These are phyloP conservation scores for Macropus fuliginosus DNA, from an alignment of 2,797 vertebrate genomes.

Conservation along the genomic window DNA sequence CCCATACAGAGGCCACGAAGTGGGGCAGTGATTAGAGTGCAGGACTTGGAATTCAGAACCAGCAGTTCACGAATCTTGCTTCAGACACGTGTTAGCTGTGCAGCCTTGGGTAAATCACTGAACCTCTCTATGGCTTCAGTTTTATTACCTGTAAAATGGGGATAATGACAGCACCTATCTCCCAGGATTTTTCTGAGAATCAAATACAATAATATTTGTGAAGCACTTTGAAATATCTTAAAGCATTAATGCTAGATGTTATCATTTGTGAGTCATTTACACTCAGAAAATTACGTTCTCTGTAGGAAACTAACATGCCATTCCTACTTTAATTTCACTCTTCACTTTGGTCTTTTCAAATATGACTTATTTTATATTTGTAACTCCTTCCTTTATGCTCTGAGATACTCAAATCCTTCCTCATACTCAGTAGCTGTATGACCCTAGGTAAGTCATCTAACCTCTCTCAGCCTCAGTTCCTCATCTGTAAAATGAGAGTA, in stretches of 20 bases:
- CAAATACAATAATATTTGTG: neutral
- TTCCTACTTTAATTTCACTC: neutral
- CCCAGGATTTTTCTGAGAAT: neutral
- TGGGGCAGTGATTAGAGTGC: neutral
- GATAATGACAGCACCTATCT: neutral
- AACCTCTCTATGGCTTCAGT: neutral
- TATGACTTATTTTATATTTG: neutral
- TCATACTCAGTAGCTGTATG: neutral
- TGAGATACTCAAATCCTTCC: neutral
- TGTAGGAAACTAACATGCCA: neutral
- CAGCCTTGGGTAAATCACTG: neutral
- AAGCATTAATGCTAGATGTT: neutral
- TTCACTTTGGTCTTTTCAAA: neutral
- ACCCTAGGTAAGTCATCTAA: neutral
- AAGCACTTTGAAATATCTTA: neutral
- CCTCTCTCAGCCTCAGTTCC: neutral
- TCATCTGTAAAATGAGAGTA: neutral
- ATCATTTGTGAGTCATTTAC: neutral
- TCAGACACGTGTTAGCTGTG: neutral
- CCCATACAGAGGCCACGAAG: neutral
- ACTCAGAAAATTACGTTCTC: neutral
- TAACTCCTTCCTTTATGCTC: neutral
- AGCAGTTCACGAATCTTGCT: neutral
- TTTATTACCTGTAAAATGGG: neutral
- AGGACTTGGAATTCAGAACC: neutral